Evolutionary conservation across 2,113 vertebrate species (phyloP).

Genomic region (Calonectris borealis): DNA sequence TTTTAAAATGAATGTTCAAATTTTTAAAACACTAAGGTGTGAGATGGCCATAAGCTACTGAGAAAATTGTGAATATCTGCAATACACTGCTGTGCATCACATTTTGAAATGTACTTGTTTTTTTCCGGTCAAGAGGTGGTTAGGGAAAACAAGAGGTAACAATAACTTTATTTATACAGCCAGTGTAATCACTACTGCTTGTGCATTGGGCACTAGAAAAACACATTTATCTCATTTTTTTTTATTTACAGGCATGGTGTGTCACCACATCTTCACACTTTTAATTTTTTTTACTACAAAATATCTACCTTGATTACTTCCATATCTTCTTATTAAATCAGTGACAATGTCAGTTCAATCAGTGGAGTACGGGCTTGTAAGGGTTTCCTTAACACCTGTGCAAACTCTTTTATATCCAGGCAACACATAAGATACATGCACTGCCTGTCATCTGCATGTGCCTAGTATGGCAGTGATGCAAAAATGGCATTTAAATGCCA

Average conservation of each 20-base stretch:
- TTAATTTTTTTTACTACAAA: neutral
- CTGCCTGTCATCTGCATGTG: rapidly evolving
- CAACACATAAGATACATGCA: rapidly evolving
- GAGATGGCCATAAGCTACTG: neutral
- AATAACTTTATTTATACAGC: neutral
- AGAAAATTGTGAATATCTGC: neutral
- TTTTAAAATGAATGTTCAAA: neutral
- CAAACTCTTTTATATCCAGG: rapidly evolving
- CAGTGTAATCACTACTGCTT: neutral
- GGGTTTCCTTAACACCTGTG: neutral
- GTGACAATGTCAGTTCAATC: too few relatives aligned
- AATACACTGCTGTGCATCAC: neutral
- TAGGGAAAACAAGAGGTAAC: neutral
- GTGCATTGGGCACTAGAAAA: neutral
- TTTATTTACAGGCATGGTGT: neutral
- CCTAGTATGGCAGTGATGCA: rapidly evolving
- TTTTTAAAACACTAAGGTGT: neutral
- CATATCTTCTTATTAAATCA: neutral
- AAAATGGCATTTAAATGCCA: neutral
- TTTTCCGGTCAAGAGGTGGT: neutral
- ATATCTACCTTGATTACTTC: neutral
- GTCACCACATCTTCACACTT: neutral
- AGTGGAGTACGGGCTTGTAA: neutral
- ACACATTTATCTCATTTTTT: neutral
- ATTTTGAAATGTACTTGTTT: neutral